Conservation (phyloP, 2,113 vertebrate genomes). For the Eulacestoma nigropectus region DNA sequence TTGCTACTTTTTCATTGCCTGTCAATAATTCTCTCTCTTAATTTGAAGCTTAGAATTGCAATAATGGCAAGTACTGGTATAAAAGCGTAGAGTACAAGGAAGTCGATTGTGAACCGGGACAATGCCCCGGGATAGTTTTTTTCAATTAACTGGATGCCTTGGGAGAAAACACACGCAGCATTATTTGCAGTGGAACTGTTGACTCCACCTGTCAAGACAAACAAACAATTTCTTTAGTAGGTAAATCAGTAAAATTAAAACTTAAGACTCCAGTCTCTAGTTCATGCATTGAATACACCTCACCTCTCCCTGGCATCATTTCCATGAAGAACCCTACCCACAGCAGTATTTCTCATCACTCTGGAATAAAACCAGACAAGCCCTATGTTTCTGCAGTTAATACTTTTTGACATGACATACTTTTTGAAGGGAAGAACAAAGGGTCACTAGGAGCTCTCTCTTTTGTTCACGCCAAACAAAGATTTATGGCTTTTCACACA, state of each 20-base stretch:
- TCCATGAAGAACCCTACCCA: neutral
- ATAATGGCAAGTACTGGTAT: conserved; percentile 80
- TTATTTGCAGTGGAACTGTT: conserved; percentile 22
- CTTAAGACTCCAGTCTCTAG: neutral
- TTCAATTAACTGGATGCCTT: conserved; percentile 82
- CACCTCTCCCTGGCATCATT: neutral
- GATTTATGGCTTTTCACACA: neutral
- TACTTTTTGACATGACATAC: neutral
- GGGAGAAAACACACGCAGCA: conserved; percentile 68
- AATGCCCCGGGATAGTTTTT: conserved; percentile 78
- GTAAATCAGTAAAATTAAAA: neutral
- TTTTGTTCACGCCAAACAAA: neutral
- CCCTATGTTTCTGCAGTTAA: neutral
- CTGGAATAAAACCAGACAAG: neutral
- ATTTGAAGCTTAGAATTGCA: conserved; percentile 84
- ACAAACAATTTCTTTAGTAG: neutral
- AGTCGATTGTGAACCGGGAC: conserved; percentile 79
- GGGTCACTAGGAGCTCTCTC: neutral
- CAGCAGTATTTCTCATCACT: neutral
- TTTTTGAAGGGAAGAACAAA: neutral
- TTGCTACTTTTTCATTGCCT: conserved; percentile 60
- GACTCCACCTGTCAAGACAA: conserved; percentile 57
- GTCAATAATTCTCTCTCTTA: conserved; percentile 78
- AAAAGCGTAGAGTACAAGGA: conserved; percentile 87
- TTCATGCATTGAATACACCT: neutral